Conservation (phyloP, 2,888 invertebrate species). For the Dendrolimus pini region DNA sequence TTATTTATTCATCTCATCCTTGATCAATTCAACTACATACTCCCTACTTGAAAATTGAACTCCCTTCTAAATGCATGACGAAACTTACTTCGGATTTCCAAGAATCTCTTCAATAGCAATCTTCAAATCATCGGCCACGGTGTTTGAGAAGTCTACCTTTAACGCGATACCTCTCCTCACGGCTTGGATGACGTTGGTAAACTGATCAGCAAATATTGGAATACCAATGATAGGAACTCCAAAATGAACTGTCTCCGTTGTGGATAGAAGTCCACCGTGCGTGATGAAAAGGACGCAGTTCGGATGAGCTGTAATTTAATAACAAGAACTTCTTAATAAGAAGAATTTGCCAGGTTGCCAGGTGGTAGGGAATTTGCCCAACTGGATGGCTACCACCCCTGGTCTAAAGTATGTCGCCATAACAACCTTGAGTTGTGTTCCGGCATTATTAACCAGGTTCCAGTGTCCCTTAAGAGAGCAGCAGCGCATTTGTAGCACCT, state of each 20-base stretch:
- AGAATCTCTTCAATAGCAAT: constrained; percentile 28
- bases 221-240: constrained; percentile 49
- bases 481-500: too few relatives aligned
- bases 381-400: too few relatives aligned
- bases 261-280: constrained; percentile 53
- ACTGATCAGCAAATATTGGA: constrained; percentile 51
- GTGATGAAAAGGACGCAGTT: constrained; percentile 52
- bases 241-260: constrained; percentile 40
- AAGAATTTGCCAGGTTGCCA: too few relatives aligned
- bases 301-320: constrained; percentile 39
- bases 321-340: not conserved
- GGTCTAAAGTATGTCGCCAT: too few relatives aligned
- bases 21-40: too few relatives aligned
- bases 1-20: too few relatives aligned
- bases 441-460: too few relatives aligned
- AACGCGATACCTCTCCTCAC: constrained; percentile 35
- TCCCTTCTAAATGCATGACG: too few relatives aligned
- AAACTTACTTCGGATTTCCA: constrained; percentile 25
- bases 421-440: too few relatives aligned
- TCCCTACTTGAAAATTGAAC: too few relatives aligned
- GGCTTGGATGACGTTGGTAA: constrained; percentile 35
- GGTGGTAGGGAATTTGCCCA: too few relatives aligned
- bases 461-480: too few relatives aligned
- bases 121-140: constrained; percentile 25
- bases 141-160: constrained; percentile 26